Base-by-base conservation (phyloP, 1,140 invertebrate species). In the Bombus waltoni region DNA sequence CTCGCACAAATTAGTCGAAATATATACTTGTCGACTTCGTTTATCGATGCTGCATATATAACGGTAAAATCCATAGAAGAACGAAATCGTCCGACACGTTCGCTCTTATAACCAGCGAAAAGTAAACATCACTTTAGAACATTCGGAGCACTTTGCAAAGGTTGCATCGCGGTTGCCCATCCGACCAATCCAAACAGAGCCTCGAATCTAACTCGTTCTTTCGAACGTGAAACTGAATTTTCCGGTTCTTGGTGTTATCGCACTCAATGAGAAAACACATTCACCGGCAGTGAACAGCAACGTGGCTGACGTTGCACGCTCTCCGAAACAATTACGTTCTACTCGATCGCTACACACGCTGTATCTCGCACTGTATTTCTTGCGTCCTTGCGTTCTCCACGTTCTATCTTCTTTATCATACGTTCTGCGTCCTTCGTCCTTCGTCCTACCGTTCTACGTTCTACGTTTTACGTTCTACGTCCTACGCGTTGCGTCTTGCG, bases 381-480 rank as follows among this genome's bases (percentile, higher is more conserved):
- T 9, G 3, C 72, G 65, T 78, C 53, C 66, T 79, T 59, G 66
- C 66, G 8, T 59, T 78, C 66, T 47, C 83, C 68, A 10, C 76
- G n/a, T 57, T 78, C n/a, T 62, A 35, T 83, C 81, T 62, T 66
- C 13, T 75, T 13, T 68, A 40, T 47, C 13, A n/a, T 68, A 10
- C 57, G 22, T 53, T 11, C 25, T 38, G 25, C 40, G 57, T 44
- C 9, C 53, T 42, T 5, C 62, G 42, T 70, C 0, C 53, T 18
- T 1, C 62, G 32, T 81, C 9, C 22, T 83, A 35, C 65, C 65
- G 66, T 35, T 8, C 5, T n/a, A 15, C 28, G 62, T 57, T 59
- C 3, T 44, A 15, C 75, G 59, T 62, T 47, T 0, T 65, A 1
- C 53, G 13, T 47, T 8, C 2, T 53, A 5, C 75, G n/a, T 57